Conservation (phyloP, 1,140 invertebrate genomes). For the Popillia japonica region DNA sequence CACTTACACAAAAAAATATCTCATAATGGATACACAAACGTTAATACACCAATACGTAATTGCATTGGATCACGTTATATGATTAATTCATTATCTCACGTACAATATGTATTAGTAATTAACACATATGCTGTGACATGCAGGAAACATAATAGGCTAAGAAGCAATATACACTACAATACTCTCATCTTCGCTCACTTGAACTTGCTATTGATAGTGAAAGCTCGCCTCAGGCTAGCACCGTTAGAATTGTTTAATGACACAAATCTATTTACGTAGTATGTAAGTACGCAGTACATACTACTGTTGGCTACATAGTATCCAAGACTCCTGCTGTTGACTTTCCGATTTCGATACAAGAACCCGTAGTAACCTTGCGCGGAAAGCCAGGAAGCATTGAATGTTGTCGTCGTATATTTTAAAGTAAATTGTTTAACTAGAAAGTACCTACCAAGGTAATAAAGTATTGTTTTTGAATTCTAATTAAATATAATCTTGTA, state of each 20-base stretch:
- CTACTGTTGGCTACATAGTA: neutral
- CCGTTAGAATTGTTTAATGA: neutral
- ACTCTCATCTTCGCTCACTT: neutral
- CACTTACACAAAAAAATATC: too few relatives aligned
- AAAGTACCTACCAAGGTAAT: neutral
- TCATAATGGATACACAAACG: neutral
- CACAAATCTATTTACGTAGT: neutral
- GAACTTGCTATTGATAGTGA: slow-evolving; percentile 35
- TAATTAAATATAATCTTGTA: too few relatives aligned
- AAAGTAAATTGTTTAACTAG: slow-evolving; percentile 16
- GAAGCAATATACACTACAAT: neutral
- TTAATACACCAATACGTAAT: slow-evolving; percentile 2
- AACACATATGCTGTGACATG: neutral
- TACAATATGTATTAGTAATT: neutral
- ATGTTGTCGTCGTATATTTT: neutral
- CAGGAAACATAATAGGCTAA: neutral
- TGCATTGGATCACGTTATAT: neutral
- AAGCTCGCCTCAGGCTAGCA: neutral
- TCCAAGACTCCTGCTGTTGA: neutral
- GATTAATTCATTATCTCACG: neutral
- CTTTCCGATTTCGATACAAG: slow-evolving; percentile 1
- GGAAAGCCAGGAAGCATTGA: neutral
- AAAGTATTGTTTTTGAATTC: neutral
- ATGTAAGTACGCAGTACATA: neutral
- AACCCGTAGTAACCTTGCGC: neutral